Evolutionary conservation across 1,140 invertebrate genomes (phyloP).

Genomic region (Ceratosolen solmsi): DNA sequence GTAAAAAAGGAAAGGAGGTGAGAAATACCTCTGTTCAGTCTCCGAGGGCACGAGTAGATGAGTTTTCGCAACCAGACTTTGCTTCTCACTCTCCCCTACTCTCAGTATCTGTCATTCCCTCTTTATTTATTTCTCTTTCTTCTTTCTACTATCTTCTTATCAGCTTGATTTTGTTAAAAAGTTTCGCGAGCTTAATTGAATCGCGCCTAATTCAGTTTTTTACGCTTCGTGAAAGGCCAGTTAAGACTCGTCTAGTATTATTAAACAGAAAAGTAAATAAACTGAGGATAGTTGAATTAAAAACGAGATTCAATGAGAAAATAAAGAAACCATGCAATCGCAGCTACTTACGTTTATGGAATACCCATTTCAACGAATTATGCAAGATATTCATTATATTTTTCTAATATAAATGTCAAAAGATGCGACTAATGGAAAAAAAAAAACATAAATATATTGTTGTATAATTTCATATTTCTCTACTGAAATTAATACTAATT

Average conservation of each 20-base stretch:
- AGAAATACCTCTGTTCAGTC: conserved; percentile 34
- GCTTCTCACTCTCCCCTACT: not conserved
- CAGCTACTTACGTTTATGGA: not conserved
- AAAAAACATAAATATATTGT: too few species aligned
- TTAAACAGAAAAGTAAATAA: conserved; percentile 40
- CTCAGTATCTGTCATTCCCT: not conserved
- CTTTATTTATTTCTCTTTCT: not conserved
- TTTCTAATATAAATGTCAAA: too few species aligned
- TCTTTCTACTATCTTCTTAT: conserved; percentile 20
- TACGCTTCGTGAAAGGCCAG: not conserved
- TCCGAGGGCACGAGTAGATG: conserved; percentile 14
- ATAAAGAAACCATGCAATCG: conserved; percentile 16
- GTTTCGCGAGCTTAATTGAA: conserved; percentile 50
- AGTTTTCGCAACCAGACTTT: conserved; percentile 21
- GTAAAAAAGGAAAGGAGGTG: not conserved
- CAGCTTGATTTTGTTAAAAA: conserved; percentile 47
- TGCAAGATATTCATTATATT: not conserved
- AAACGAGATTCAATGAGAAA: conserved; percentile 12
- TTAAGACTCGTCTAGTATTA: conserved; percentile 44
- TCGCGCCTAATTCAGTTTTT: conserved; percentile 50
- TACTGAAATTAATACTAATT: too few species aligned
- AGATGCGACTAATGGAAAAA: too few species aligned
- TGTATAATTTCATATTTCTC: too few species aligned
- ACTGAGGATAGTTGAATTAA: conserved; percentile 41
- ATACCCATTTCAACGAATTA: not conserved